Percentiles rank a stretch among this genome's conserved stretches.
phyloP scores from a whole-genome alignment of 2,888 invertebrate genomes.

The Perizoma flavofasciatum region DNA sequence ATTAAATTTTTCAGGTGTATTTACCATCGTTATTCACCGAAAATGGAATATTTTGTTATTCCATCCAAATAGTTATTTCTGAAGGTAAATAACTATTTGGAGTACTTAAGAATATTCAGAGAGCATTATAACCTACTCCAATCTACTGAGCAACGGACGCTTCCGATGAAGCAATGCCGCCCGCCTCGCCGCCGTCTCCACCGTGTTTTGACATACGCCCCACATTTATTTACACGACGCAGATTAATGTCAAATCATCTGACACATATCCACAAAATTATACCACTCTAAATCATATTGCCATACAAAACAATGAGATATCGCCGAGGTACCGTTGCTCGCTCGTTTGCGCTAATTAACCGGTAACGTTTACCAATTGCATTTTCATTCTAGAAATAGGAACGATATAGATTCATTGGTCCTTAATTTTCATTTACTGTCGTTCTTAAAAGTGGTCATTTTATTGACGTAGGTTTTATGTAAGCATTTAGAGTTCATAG shows the following conservation, averaged over 20 bases:
- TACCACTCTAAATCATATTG: conserved; percentile 60
- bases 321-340: conserved; percentile 8
- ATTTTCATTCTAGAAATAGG: conserved; percentile 1
- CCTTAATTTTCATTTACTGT: not conserved
- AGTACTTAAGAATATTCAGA: no score
- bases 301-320: conserved; percentile 47
- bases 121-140: conserved; percentile 40
- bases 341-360: conserved; percentile 37
- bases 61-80: no score
- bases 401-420: not conserved
- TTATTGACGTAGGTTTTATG: not conserved
- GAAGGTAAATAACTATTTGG: conserved; percentile 16
- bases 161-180: conserved; percentile 48
- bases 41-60: conserved; percentile 56
- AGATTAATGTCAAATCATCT: conserved; percentile 75
- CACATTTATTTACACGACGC: conserved; percentile 76
- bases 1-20: conserved; percentile 55
- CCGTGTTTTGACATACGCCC: conserved; percentile 61
- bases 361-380: conserved; percentile 8
- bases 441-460: not conserved
- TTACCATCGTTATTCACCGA: conserved; percentile 52
- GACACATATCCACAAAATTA: conserved; percentile 63
- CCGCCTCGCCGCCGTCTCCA: conserved; percentile 50
- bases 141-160: conserved; percentile 52
- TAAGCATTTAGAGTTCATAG: conserved; percentile 18